Percentiles rank a stretch among this genome's conserved stretches.
Conservation (phyloP, 2,113 vertebrate species). For the Neomonachus schauinslandi region DNA sequence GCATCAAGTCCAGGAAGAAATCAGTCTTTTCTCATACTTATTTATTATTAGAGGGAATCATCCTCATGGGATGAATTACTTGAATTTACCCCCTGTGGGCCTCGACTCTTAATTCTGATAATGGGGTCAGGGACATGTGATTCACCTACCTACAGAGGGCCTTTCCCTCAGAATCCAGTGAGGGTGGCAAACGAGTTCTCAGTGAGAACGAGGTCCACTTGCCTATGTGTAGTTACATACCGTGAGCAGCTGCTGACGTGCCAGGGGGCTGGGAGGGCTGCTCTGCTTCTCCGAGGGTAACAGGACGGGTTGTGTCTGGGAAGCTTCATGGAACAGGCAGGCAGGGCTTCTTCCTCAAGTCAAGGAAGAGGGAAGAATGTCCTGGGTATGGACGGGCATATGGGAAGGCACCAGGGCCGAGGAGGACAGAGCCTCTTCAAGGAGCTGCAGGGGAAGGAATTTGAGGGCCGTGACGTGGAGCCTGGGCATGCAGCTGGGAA, state of each 20-base stretch:
- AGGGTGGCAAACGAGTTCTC: background rate
- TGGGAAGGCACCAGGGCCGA: background rate
- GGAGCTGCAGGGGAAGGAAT: background rate
- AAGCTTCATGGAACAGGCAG: background rate
- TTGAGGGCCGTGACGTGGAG: background rate
- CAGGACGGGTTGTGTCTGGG: background rate
- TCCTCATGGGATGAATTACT: background rate
- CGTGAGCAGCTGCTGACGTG: rapidly evolving
- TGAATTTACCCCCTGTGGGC: background rate
- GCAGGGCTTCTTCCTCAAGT: background rate
- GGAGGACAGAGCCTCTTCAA: background rate
- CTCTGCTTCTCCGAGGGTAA: background rate
- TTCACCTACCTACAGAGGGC: background rate
- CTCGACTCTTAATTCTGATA: background rate
- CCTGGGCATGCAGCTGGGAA: background rate
- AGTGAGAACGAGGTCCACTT: background rate
- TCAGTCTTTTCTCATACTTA: background rate
- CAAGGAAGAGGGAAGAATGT: background rate
- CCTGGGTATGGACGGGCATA: background rate
- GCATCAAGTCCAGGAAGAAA: background rate
- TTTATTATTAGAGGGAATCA: background rate
- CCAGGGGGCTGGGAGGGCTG: background rate
- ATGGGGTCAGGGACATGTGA: too few relatives aligned
- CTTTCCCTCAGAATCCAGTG: background rate
- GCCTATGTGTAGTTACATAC: rapidly evolving